Evolutionary conservation across 2,888 invertebrate species (phyloP).

Genomic region (Miltochrista miniata): DNA sequence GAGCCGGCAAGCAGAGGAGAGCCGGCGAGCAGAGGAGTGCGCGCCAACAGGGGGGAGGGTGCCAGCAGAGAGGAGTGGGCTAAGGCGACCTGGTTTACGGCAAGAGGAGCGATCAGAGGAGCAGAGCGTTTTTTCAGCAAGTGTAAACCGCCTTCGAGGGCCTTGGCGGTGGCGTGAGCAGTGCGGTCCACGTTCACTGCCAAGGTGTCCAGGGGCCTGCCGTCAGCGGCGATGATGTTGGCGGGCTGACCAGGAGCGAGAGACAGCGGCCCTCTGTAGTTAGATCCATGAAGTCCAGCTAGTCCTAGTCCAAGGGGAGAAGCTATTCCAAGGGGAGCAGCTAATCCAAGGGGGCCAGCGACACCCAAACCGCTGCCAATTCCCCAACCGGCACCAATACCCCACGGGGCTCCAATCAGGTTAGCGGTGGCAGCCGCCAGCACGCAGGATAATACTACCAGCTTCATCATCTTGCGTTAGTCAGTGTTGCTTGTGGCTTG

Average conservation of each 20-base stretch:
- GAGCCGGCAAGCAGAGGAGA: constrained; percentile 1
- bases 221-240: constrained; percentile 65
- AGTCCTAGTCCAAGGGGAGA: constrained; percentile 21
- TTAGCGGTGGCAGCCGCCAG: constrained; percentile 81
- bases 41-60: constrained; percentile 48
- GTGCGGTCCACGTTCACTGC: constrained; percentile 73
- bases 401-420: constrained; percentile 24
- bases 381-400: constrained; percentile 13
- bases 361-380: background rate
- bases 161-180: constrained; percentile 62
- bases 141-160: constrained; percentile 49
- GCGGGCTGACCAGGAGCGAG: constrained; percentile 75
- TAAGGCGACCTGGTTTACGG: constrained; percentile 1
- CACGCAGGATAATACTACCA: constrained; percentile 86
- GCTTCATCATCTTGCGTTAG: constrained; percentile 74
- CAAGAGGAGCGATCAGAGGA: constrained; percentile 35
- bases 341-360: constrained; percentile 8
- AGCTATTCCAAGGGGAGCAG: constrained; percentile 23
- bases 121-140: constrained; percentile 64
- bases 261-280: constrained; percentile 71
- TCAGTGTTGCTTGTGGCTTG: constrained; percentile 66
- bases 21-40: constrained; percentile 42
- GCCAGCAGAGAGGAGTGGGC: constrained; percentile 15
- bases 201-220: constrained; percentile 72
- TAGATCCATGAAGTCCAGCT: constrained; percentile 21